These are phyloP conservation scores for Bursaphelenchus mucronatus DNA, from an alignment of 1,140 invertebrate species.

Conservation along the genomic window DNA sequence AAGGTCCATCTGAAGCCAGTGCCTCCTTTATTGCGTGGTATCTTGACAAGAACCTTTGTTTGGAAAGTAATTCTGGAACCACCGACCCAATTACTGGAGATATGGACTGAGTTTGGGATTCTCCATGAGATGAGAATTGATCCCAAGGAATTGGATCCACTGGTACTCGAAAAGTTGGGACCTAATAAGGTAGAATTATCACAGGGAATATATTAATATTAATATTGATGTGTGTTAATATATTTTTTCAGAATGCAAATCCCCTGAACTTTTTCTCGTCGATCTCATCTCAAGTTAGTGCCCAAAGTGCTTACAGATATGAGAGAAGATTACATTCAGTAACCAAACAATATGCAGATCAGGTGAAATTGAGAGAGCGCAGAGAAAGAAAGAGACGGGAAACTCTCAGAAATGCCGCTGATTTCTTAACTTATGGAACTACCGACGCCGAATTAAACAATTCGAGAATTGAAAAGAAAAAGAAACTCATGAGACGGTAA, in stretches of 20 bases:
- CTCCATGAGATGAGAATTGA: slow-evolving; percentile 41
- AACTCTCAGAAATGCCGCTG: slow-evolving; percentile 46
- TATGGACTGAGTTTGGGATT: slow-evolving; percentile 58
- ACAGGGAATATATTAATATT: background rate
- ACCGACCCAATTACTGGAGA: slow-evolving; percentile 45
- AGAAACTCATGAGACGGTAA: slow-evolving; percentile 51
- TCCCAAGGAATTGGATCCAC: slow-evolving; percentile 35
- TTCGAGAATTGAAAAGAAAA: slow-evolving; percentile 47
- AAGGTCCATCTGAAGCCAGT: slow-evolving; percentile 39
- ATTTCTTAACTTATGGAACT: slow-evolving; percentile 39
- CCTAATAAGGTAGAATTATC: slow-evolving; percentile 17
- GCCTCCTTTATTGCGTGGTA: slow-evolving; percentile 21
- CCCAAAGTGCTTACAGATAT: slow-evolving; percentile 39
- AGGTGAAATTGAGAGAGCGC: slow-evolving; percentile 33
- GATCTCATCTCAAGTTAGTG: slow-evolving; percentile 47
- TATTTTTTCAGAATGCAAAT: slow-evolving; percentile 29
- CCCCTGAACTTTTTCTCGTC: slow-evolving; percentile 46
- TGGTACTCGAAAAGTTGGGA: slow-evolving; percentile 30
- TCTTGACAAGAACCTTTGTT: slow-evolving; percentile 35
- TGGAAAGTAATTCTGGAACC: slow-evolving; percentile 48
- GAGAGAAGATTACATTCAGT: slow-evolving; percentile 46
- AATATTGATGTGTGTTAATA: slow-evolving; percentile 8
- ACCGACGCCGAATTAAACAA: slow-evolving; percentile 13
- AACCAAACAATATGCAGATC: slow-evolving; percentile 52
- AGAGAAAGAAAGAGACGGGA: slow-evolving; percentile 42